phyloP scores from a whole-genome alignment of 2,888 invertebrate species.

The Drosophila pegasa region DNA sequence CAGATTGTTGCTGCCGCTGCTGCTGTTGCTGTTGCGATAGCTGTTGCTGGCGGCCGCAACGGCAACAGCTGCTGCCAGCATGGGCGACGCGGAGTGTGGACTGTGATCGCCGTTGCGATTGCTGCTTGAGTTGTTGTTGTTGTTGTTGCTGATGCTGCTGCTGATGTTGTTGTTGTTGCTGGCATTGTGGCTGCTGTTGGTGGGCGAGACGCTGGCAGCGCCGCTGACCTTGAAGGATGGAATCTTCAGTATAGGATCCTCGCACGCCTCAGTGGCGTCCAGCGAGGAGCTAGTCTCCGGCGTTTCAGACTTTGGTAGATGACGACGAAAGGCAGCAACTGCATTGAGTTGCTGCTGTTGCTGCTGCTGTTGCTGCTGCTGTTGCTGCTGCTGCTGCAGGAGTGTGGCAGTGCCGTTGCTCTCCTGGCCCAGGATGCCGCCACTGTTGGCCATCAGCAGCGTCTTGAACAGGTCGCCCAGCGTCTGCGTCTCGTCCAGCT shows the following conservation, averaged over 20 bases:
- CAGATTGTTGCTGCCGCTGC: constrained; percentile 40
- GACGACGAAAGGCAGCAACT: constrained; percentile 73
- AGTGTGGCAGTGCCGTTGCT: constrained; percentile 69
- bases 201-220: constrained; percentile 80
- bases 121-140: constrained; percentile 74
- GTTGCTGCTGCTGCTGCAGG: constrained; percentile 79
- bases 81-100: constrained; percentile 83
- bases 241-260: constrained; percentile 94
- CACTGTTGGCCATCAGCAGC: constrained; percentile 76
- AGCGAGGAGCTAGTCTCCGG: constrained; percentile 85
- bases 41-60: constrained; percentile 77
- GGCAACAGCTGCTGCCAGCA: constrained; percentile 74
- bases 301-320: constrained; percentile 85
- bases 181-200: constrained; percentile 44
- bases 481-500: constrained; percentile 79
- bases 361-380: constrained; percentile 75
- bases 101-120: constrained; percentile 85
- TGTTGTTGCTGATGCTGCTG: constrained; percentile 84
- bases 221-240: constrained; percentile 93
- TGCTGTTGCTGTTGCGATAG: constrained; percentile 66
- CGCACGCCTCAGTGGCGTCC: constrained; percentile 84
- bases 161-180: constrained; percentile 85
- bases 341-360: constrained; percentile 58
- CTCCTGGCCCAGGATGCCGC: constrained; percentile 60
- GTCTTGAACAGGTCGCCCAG: constrained; percentile 82